Evolutionary conservation across 2,888 invertebrate species (phyloP), one percentile per base, ranked within the genome.

Genomic region (Phorcus lineatus): DNA sequence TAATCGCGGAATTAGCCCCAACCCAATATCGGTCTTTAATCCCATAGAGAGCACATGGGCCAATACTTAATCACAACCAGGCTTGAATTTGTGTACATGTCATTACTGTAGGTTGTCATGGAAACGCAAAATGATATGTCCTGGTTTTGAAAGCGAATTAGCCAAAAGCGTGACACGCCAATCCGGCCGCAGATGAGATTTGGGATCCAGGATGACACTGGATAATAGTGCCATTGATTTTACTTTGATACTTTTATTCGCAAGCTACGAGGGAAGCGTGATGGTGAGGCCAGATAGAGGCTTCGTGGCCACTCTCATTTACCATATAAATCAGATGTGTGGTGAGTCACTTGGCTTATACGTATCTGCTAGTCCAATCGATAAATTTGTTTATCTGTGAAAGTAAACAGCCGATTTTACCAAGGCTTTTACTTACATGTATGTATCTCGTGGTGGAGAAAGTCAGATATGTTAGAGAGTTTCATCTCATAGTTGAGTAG

Each of bases 41-140:
- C 62, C 24, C 24, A 62, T 24, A 28, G 16, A 62, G 22, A 11
- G 16, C 28, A 62, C 28, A 19, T 28, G 28, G 62, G 62, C 28
- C 62, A 62, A 62, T 62, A 62, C 62, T 24, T 62, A 62, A 62
- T 62, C 62, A 62, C 62, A 24, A 17, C 24, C 62, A 13, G 62
- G 16, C 62, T 62, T 62, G 24, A 62, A 62, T 62, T 62, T 62
- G 62, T 62, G 62, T 62, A 62, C 70, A 52, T 79, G 55, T 67
- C 31, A 79, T 70, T 57, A 67, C 52, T 62, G 36, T 78, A 22
- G n/a, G 67, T 67, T 78, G 31, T 52, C 53, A 67, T 78, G 52
- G 67, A 28, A 78, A 78, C 78, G 24, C 31, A 47, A 66, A 78
- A 67, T 78, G 47, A 78, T 67, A 78, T 78, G 47, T 67, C 78